Evolutionary conservation across 1,140 invertebrate genomes (phyloP), one percentile per base, ranked within the genome.

Genomic region (Diploscapter pachys): DNA sequence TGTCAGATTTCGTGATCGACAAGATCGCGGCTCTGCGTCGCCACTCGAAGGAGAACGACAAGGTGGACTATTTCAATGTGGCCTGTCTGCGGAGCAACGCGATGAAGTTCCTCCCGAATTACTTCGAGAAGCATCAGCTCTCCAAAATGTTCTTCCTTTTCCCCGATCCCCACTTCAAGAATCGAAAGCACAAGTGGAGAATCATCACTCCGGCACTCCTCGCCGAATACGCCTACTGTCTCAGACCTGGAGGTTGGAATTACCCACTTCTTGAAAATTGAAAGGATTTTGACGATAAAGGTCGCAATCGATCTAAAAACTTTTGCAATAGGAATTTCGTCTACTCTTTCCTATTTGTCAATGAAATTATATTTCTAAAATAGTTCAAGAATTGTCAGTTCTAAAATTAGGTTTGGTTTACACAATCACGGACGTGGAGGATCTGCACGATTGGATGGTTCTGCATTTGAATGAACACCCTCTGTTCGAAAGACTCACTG

Each of bases 91-190:
- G 96, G 80, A 55, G 5, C 8, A 74, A 74, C 50, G 73, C 73
- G 4, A 74, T 74, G 73, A 99, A 99, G 88, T 90, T 90, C 82
- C 89, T 99, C 76, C 95, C 95, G 55, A 98, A 98, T 87, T 99
- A 92, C 87, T 99, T 99, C 85, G 84, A 89, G 56, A 98, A 98
- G 89, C 93, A 91, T 77, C 94, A 99, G 91, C 88, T 99, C 11
- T 91, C 91, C 77, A 99, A 99, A 88, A 95, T 99, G 91, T 99
- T 99, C 87, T 98, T 99, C 85, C 88, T 99, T 11, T 99, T 97
- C 87, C 97, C 97, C 52, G 97, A 99, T 89, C 97, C 97, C 56
- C 97, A 99, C 89, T 99, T 99, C 86, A 99, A 99, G 87, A 96
- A 93, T 83, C 91, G 93, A 0, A 99, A 99, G 88, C 94, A 98